phyloP scores from a whole-genome alignment of 1,140 invertebrate species.

The Stratiolaelaps scimitus region DNA sequence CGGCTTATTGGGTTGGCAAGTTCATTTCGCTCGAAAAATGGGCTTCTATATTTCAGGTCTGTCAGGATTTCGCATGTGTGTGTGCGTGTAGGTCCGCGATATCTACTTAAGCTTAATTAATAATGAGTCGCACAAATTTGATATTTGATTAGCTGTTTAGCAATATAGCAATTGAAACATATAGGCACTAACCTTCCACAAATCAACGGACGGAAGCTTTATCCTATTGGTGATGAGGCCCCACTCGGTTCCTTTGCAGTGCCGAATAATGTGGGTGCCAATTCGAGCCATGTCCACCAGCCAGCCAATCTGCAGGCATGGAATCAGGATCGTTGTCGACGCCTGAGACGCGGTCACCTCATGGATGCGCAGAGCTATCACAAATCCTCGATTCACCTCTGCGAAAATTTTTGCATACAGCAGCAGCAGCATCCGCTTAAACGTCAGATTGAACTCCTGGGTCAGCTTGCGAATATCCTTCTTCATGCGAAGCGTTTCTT shows the following conservation, averaged over 20 bases:
- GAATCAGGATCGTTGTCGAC: not conserved
- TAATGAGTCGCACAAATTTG: too few species aligned
- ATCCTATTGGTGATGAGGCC: not conserved
- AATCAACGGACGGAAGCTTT: not conserved
- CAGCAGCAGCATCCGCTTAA: not conserved
- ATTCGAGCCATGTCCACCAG: not conserved
- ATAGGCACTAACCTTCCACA: not conserved
- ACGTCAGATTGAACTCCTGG: not conserved
- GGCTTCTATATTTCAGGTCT: too few species aligned
- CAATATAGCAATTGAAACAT: too few species aligned
- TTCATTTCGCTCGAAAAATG: too few species aligned
- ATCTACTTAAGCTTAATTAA: too few species aligned
- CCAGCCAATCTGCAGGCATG: not conserved
- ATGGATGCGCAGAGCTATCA: not conserved
- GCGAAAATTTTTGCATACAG: not conserved
- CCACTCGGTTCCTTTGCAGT: not conserved
- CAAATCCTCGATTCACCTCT: not conserved
- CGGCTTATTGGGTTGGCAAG: too few species aligned
- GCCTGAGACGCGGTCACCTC: not conserved
- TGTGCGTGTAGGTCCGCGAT: too few species aligned
- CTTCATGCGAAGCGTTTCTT: not conserved
- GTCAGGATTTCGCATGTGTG: too few species aligned
- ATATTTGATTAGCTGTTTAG: too few species aligned
- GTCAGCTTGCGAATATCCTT: not conserved
- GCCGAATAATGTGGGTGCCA: not conserved